These are phyloP conservation scores for Lordiphosa stackelbergi DNA, from an alignment of 1,140 invertebrate genomes.

Conservation along the genomic window DNA sequence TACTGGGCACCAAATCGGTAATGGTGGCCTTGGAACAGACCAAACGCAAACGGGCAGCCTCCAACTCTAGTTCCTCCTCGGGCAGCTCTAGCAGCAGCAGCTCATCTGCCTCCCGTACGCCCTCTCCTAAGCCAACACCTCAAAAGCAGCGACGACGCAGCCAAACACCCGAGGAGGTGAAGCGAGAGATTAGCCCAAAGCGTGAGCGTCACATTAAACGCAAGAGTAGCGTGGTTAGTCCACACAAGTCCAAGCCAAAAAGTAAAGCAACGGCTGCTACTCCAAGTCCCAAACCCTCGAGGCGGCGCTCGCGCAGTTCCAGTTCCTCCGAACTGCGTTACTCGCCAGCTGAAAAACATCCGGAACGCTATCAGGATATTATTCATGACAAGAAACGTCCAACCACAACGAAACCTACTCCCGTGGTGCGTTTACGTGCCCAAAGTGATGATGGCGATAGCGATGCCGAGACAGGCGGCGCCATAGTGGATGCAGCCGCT, in stretches of 20 bases:
- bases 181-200: conserved; percentile 39
- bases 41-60: conserved; percentile 43
- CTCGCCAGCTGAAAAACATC: conserved; percentile 81
- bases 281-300: conserved; percentile 35
- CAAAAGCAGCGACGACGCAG: conserved; percentile 41
- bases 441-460: conserved; percentile 80
- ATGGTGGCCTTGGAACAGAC: conserved; percentile 59
- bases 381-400: conserved; percentile 75
- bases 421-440: conserved; percentile 81
- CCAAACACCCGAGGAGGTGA: conserved; percentile 31
- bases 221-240: conserved; percentile 24
- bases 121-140: conserved; percentile 43
- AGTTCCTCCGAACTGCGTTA: conserved; percentile 79
- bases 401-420: conserved; percentile 67
- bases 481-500: conserved; percentile 26
- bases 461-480: conserved; percentile 68
- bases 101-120: conserved; percentile 27
- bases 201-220: conserved; percentile 23
- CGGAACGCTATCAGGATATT: conserved; percentile 82
- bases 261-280: conserved; percentile 29
- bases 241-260: conserved; percentile 30
- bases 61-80: conserved; percentile 49
- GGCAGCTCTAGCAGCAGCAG: conserved; percentile 39
- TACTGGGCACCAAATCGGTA: conserved; percentile 60
- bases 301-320: conserved; percentile 46